These are phyloP conservation scores for Camelus bactrianus DNA, from an alignment of 2,113 vertebrate species.

Conservation along the genomic window DNA sequence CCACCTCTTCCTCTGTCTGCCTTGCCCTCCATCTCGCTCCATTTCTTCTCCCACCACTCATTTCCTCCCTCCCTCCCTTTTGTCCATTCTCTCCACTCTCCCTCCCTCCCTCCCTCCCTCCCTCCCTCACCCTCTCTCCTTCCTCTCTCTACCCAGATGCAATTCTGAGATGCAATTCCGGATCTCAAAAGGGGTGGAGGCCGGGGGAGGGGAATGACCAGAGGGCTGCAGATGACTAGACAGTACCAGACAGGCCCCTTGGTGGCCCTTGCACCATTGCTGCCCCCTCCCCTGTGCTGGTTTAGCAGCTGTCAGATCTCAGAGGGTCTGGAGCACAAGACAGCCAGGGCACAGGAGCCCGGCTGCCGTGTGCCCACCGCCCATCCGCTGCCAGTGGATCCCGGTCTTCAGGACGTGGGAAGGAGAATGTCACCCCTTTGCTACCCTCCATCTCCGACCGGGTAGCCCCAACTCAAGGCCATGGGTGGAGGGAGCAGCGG, in stretches of 20 bases:
- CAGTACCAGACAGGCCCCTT: background rate
- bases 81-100: too few species aligned
- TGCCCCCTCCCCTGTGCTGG: too few species aligned
- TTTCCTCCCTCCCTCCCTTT: background rate
- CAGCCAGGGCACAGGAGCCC: background rate
- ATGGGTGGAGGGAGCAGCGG: background rate
- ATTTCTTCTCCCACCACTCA: background rate
- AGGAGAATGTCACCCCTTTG: background rate
- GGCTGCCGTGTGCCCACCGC: background rate
- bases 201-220: background rate
- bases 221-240: background rate
- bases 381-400: background rate
- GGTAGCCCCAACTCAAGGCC: background rate
- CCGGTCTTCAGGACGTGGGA: background rate
- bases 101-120: background rate
- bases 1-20: slow-evolving; percentile 82
- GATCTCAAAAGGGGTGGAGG: background rate
- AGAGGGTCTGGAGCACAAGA: background rate
- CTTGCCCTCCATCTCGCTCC: slow-evolving; percentile 82
- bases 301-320: background rate
- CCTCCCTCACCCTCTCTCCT: background rate
- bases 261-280: background rate
- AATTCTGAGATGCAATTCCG: background rate
- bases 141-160: background rate
- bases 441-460: background rate